Evolutionary conservation across 2,888 invertebrate genomes (phyloP), one percentile per base, ranked within the genome.

Genomic region (Drosophila nigricruria): DNA sequence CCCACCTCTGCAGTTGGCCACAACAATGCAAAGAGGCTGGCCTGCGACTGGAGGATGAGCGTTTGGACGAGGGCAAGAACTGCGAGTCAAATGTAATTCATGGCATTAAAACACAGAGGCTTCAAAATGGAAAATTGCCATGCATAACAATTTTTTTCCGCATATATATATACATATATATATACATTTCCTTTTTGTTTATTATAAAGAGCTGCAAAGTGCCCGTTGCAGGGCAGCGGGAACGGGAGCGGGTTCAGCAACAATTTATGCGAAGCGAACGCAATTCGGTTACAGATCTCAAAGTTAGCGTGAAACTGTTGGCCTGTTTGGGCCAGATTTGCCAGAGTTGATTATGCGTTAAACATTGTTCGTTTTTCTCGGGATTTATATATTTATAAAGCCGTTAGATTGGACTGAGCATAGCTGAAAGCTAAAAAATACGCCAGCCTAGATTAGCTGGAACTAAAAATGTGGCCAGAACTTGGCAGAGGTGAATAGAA

Each of bases 41-140:
- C 57, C 70, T n/a, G 64, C 18, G 40, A 27, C 18, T 52, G 36
- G 49, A 47, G 59, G 67, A 30, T 54, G 54, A 56, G 59, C 32
- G 49, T 49, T 70, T 63, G 57, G 66, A 38, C 52, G 10, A 47
- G 40, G 23, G 20, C 42, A 36, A 42, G 43, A 62, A 66, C 67
- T 53, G 40, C 60, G 53, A 58, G 67, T 65, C 63, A 73, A 68
- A 85, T 82, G 73, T 82, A 82, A 88, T 89, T 80, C 86, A 80
- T 85, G 83, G 83, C 81, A 89, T 85, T 80, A 88, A 89, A 77
- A 72, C 73, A 73, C 73, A 76, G 86, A 87, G 81, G 90, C 83
- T 78, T 88, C 87, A 91, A 90, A 81, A 87, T 82, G 81, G 89
- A 83, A 90, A 90, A 91, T 91, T 90, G 82, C 83, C 83, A 87